Base-by-base conservation (phyloP, 2,113 vertebrate genomes). In the Trogon surrucura region DNA sequence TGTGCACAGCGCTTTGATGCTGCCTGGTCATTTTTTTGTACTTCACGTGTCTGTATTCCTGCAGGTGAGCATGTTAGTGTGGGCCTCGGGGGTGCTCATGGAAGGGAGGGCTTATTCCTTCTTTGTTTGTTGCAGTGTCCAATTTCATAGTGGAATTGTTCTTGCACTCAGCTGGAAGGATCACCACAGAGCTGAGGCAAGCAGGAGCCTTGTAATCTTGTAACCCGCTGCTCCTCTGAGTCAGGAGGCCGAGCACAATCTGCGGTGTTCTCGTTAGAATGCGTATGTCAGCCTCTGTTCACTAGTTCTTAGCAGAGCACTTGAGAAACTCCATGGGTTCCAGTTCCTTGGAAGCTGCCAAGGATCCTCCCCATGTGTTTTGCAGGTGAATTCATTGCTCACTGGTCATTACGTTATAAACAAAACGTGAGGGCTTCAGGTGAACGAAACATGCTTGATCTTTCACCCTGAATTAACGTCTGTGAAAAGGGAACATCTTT, bases 21-120 rank as follows among this genome's bases (percentile, higher is more conserved):
- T 47, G 44, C 45, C 74, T 51, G 36, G 50, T 73, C 70, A 48
- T 1, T 48, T 66, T 80, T 83, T 75, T 74, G 36, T 34, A 34
- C 84, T 89, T 69, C 19, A 21, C 83, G 6, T 56, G 30, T 4
- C 22, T 65, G 9, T 51, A 36, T 82, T 45, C 25, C 27, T 22
- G 4, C 41, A 70, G 25, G 2, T 11, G 34, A 80, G 13, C 13
- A 6, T 81, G 34, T 51, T 21, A 17, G 26, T 6, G 1, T 29
- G 9, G 19, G 30, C 13, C 41, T 1, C 6, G 32, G 30, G 4
- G 12, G 1, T 4, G 45, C 34, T 6, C 23, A 4, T 0, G 5
- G 38, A 30, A 34, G 18, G n/a, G 29, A 73, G 11, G 29, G 8
- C 18, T 64, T 47, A 29, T 38, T 84, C 36, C 8, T 34, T 36